Conservation (phyloP, 2,888 invertebrate genomes). For the Crioceris asparagi region DNA sequence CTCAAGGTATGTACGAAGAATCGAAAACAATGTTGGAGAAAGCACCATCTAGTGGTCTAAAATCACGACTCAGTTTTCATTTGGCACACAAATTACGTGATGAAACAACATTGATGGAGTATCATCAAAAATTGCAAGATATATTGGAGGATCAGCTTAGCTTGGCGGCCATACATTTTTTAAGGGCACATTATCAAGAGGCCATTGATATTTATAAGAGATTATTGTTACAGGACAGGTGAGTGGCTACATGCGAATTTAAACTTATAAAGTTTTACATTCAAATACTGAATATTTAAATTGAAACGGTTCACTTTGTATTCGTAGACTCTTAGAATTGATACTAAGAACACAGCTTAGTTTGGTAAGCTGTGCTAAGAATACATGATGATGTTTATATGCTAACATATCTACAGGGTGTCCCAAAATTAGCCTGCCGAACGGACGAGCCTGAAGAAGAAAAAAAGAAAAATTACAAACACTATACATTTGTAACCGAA, state of each 20-base stretch:
- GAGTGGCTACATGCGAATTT: conserved; percentile 12
- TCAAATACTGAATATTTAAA: no score
- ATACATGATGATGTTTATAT: no score
- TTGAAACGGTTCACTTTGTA: no score
- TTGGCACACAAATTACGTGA: conserved; percentile 87
- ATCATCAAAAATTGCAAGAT: conserved; percentile 77
- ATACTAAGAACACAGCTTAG: no score
- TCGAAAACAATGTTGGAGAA: conserved; percentile 52
- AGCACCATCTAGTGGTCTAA: conserved; percentile 51
- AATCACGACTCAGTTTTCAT: conserved; percentile 79
- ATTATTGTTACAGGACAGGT: conserved; percentile 85
- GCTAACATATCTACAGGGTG: no score
- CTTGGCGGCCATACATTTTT: conserved; percentile 90
- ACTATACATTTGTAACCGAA: no score
- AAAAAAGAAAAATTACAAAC: no score
- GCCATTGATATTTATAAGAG: conserved; percentile 97
- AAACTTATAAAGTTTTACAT: no score
- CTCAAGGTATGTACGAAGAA: conserved; percentile 66
- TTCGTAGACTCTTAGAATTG: no score
- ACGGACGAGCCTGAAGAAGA: no score
- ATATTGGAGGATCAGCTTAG: conserved; percentile 91
- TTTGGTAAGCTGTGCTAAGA: no score
- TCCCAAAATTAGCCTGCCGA: no score
- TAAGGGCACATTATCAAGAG: conserved; percentile 94
- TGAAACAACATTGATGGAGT: conserved; percentile 71